phyloP scores from a whole-genome alignment of 2,888 invertebrate genomes.

The Ophion ventricosus region DNA sequence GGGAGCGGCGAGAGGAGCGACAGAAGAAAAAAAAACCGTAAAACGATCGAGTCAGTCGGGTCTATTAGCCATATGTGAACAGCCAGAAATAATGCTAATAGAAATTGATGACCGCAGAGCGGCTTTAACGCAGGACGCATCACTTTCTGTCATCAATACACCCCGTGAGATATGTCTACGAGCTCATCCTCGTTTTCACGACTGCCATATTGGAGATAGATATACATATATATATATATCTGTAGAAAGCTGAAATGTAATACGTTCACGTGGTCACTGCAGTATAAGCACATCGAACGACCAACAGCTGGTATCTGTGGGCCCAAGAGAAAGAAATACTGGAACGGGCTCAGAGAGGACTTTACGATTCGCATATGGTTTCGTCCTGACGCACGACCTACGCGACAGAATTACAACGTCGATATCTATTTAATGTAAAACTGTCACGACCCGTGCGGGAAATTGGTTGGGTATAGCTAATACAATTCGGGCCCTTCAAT shows the following conservation, averaged over 20 bases:
- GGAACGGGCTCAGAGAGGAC: constrained; percentile 60
- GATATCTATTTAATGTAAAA: constrained; percentile 40
- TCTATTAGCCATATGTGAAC: constrained; percentile 79
- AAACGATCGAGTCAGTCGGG: constrained; percentile 66
- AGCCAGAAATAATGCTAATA: constrained; percentile 81
- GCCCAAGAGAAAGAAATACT: constrained; percentile 57
- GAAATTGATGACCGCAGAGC: constrained; percentile 80
- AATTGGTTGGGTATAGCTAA: too few species aligned
- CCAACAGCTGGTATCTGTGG: constrained; percentile 73
- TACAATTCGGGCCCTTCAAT: too few species aligned
- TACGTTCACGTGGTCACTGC: constrained; percentile 41
- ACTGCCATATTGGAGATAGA: constrained; percentile 68
- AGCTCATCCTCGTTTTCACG: constrained; percentile 49
- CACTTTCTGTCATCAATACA: constrained; percentile 76
- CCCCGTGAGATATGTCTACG: constrained; percentile 61
- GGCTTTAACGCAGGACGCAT: constrained; percentile 67
- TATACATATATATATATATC: too few species aligned
- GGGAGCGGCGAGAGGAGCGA: constrained; percentile 22
- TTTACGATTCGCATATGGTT: constrained; percentile 76
- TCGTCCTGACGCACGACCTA: constrained; percentile 20
- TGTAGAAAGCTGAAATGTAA: constrained; percentile 51
- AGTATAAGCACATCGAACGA: constrained; percentile 52
- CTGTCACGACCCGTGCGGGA: too few species aligned
- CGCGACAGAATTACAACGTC: constrained; percentile 31
- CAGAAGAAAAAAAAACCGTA: constrained; percentile 41